These are phyloP conservation scores for Tragelaphus strepsiceros DNA, from an alignment of 2,113 vertebrate species.

Conservation along the genomic window DNA sequence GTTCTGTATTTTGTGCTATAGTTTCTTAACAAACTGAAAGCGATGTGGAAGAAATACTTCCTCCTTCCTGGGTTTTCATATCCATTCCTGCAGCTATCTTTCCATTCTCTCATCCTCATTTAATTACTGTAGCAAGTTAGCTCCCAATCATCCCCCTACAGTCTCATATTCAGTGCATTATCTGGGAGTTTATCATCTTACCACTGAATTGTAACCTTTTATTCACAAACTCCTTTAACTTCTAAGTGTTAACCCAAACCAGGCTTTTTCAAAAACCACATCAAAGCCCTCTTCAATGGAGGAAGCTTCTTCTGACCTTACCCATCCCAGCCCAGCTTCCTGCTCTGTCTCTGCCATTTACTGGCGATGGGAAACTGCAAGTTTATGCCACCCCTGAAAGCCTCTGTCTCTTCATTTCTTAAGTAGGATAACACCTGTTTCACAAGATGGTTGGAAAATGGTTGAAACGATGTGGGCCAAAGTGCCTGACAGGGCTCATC, in stretches of 20 bases:
- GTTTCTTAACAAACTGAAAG: neutral
- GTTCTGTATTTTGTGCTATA: neutral
- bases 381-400: neutral
- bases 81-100: neutral
- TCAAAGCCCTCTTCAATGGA: neutral
- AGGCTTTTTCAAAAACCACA: conserved; percentile 31
- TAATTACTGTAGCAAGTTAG: neutral
- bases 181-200: conserved; percentile 22
- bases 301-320: neutral
- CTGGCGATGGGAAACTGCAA: neutral
- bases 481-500: neutral
- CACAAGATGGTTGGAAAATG: neutral
- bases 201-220: conserved; percentile 40
- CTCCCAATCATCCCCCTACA: neutral
- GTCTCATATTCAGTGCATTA: neutral
- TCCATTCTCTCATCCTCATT: neutral
- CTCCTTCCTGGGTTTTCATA: neutral
- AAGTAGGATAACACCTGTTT: neutral
- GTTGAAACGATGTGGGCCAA: neutral
- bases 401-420: neutral
- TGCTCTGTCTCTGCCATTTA: neutral
- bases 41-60: neutral
- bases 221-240: conserved; percentile 41
- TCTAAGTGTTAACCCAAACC: conserved; percentile 40
- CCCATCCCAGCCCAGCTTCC: neutral